Evolutionary conservation across 2,113 vertebrate genomes (phyloP), one percentile per base, ranked within the genome.

Genomic region (Cinclus cinclus): DNA sequence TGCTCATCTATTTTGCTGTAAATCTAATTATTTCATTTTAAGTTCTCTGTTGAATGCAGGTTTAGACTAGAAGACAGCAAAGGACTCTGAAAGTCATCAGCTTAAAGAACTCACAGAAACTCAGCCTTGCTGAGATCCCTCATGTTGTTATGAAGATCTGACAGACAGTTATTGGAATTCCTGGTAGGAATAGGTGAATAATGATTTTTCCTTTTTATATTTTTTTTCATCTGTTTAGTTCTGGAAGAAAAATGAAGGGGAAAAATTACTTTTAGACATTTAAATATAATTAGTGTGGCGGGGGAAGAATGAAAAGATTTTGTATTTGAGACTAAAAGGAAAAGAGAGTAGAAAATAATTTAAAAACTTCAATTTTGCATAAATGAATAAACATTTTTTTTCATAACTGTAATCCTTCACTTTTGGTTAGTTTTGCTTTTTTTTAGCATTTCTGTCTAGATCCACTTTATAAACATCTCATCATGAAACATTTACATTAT

Each of bases 81-180:
- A 90, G 53, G 55, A 80, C 73, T 88, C 30, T 67, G 70, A 86
- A 91, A 94, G 50, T 64, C 75, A 8, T n/a, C 67, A 91, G 87
- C 84, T 93, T 94, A 86, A 82, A 81, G 76, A 78, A 70, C 46
- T 93, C 75, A 37, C 16, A 47, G 92, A 87, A 86, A 77, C 52
- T 92, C 89, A 91, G 74, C 78, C 77, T 95, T 75, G 58, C 92
- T 95, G 91, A 84, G 83, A 94, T 95, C 53, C 64, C 91, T 94
- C 77, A 82, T 62, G 91, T 94, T 89, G 89, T 81, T 92, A 94
- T 30, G 89, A 96, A 89, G 80, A 91, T 84, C 77, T 94, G 86
- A 87, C 73, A 90, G 89, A 70, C 94, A 91, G 89, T 82, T 94
- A 92, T 82, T 94, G 74, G 79, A 94, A 92, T 95, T 95, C 90